Evolutionary conservation across 2,797 vertebrate genomes (phyloP), one percentile per base, ranked within the genome.

Genomic region (Chaetophractus vellerosus): DNA sequence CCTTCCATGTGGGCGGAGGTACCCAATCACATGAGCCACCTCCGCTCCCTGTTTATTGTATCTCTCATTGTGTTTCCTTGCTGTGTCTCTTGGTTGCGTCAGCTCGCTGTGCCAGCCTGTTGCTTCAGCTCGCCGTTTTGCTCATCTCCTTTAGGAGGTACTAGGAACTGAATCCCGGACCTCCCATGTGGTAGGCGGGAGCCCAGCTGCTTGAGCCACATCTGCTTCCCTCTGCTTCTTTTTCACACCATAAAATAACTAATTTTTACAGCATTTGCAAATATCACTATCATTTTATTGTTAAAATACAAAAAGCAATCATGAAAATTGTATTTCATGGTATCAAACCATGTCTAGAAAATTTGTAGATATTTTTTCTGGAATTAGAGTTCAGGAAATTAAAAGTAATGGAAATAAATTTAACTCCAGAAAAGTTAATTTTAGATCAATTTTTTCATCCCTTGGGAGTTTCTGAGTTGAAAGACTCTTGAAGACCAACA

Each of bases 291-390:
- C 33, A 79, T 63, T 88, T 64, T 69, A 45, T 80, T 76, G 5
- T 83, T 85, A 91, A 80, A 93, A 69, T 80, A 45, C 31, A 57
- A 36, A 74, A 87, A 68, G 88, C 0, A 84, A 5, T 48, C 90
- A 85, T 93, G 84, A 96, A 87, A 95, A 61, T 86, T 69, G 68
- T 76, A 11, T 74, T 88, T 87, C 83, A 55, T 87, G 26, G 86
- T 72, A 18, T 92, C 45, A 66, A 1, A 89, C 19, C 24, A 9
- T 80, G n/a, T 71, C 5, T 83, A 74, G 45, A 66, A 91, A 81
- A 26, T 85, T 94, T 79, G 23, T 50, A 90, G 31, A 66, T 81
- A 6, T 11, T 92, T 52, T 93, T 63, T 50, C 21, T 31, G 21
- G 21, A 48, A 64, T 87, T 45, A 84, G 33, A 93, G 38, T 36